Evolutionary conservation across 2,888 invertebrate species (phyloP).

Genomic region (Lepidochrysops patricia): DNA sequence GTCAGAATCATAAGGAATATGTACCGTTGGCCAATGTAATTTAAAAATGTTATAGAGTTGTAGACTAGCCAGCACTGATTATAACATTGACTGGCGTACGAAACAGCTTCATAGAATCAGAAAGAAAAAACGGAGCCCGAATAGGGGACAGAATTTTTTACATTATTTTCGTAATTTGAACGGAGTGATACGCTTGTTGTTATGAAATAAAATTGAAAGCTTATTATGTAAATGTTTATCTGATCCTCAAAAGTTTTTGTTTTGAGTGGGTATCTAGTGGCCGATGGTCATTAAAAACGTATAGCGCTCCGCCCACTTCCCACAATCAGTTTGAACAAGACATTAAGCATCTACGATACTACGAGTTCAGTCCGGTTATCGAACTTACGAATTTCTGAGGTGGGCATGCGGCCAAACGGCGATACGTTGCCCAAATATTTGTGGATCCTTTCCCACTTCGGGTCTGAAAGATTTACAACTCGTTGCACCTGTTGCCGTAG

Average conservation of each 20-base stretch:
- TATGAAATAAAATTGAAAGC: too few relatives aligned
- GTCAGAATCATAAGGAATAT: not conserved
- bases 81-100: too few relatives aligned
- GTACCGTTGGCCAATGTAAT: too few relatives aligned
- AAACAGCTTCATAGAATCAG: too few relatives aligned
- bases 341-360: not conserved
- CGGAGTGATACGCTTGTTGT: too few relatives aligned
- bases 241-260: too few relatives aligned
- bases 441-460: not conserved
- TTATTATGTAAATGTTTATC: too few relatives aligned
- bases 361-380: not conserved
- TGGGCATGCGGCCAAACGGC: not conserved
- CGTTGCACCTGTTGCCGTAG: constrained; percentile 1
- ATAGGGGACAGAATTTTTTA: too few relatives aligned
- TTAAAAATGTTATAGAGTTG: too few relatives aligned
- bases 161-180: too few relatives aligned
- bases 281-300: not conserved
- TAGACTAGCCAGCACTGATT: too few relatives aligned
- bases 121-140: too few relatives aligned
- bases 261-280: not conserved
- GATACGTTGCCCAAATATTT: not conserved
- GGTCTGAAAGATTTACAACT: not conserved
- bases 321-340: not conserved
- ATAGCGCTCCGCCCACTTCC: not conserved
- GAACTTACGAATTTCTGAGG: not conserved